A percentile compares a stretch with the other conserved stretches of the same genome.
phyloP scores from a whole-genome alignment of 2,888 invertebrate species.

The Oligia fasciuncula region DNA sequence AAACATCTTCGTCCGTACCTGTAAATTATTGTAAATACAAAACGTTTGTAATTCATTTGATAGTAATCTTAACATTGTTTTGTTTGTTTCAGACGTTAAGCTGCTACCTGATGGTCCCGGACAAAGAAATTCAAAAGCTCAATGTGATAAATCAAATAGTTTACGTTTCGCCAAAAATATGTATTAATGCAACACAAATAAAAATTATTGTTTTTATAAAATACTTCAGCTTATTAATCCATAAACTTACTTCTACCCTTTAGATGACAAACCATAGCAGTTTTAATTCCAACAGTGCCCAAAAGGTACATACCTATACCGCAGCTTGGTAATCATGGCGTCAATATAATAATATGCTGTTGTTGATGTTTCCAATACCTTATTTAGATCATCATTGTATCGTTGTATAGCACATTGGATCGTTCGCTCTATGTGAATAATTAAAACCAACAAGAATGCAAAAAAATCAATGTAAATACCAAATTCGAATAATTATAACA shows the following conservation, averaged over 20 bases:
- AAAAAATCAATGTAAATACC: not conserved
- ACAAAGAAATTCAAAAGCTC: conserved; percentile 68
- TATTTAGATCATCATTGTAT: not conserved
- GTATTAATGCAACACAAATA: conserved; percentile 58
- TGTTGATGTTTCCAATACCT: not conserved
- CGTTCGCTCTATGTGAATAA: no score
- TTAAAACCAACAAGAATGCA: no score
- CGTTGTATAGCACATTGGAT: not conserved
- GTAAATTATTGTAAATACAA: not conserved
- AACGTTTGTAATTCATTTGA: not conserved
- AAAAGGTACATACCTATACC: no score
- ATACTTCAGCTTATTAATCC: conserved; percentile 24
- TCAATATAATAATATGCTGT: not conserved
- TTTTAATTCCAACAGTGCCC: not conserved
- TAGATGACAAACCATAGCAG: not conserved
- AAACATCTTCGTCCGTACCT: not conserved
- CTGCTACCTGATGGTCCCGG: conserved; percentile 4
- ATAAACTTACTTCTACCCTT: not conserved
- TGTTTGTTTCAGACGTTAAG: conserved; percentile 77
- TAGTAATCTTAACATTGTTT: conserved; percentile 5
- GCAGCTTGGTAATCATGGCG: no score
- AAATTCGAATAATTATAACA: not conserved
- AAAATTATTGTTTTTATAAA: conserved; percentile 49
- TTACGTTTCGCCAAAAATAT: conserved; percentile 69
- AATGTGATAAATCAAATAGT: conserved; percentile 77